phyloP scores from a whole-genome alignment of 2,113 vertebrate species.

The Oceanodroma tethys region DNA sequence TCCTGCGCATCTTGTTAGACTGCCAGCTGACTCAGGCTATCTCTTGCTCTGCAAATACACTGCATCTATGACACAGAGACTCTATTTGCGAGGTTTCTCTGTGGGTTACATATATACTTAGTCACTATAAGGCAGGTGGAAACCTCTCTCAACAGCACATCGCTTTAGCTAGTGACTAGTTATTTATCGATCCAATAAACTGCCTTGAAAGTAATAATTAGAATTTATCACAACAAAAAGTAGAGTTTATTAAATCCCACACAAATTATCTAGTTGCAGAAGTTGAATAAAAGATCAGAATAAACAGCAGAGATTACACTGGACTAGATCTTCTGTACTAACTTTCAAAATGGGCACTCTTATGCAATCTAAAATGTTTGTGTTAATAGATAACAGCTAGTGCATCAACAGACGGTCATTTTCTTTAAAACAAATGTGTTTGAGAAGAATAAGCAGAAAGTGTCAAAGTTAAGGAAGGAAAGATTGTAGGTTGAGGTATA shows the following conservation, averaged over 20 bases:
- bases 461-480: background rate
- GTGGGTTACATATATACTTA: background rate
- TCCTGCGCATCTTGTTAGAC: background rate
- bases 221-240: background rate
- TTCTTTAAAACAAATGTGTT: background rate
- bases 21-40: background rate
- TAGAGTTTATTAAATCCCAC: constrained; percentile 36
- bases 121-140: background rate
- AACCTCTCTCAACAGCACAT: background rate
- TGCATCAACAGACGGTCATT: background rate
- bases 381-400: constrained; percentile 51
- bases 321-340: background rate
- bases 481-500: background rate
- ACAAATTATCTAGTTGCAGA: background rate
- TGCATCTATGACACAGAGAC: background rate
- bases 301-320: background rate
- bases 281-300: constrained; percentile 17
- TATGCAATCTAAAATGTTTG: constrained; percentile 23
- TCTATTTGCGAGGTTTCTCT: background rate
- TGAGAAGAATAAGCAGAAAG: background rate
- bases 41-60: background rate
- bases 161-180: background rate
- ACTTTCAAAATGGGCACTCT: background rate
- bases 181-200: constrained; percentile 9
- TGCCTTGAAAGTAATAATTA: constrained; percentile 4